Conservation (phyloP, 2,888 invertebrate species). For the Helicoverpa assulta region DNA sequence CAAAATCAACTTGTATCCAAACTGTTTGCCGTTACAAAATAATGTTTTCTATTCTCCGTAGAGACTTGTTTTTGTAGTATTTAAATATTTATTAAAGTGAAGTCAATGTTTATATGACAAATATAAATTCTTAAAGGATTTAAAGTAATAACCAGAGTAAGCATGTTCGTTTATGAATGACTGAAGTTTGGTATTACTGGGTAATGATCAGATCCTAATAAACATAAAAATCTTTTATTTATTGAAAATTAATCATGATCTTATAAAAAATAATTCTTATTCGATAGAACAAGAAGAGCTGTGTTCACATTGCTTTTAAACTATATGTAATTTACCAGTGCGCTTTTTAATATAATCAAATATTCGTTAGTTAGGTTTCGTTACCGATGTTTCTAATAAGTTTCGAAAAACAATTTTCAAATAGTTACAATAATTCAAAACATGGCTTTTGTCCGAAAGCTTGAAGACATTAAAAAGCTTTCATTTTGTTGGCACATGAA, state of each 20-base stretch:
- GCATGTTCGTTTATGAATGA: slow-evolving; percentile 30
- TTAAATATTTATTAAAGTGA: slow-evolving; percentile 59
- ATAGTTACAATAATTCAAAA: not conserved
- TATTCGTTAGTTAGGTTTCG: no score
- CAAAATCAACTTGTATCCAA: slow-evolving; percentile 68
- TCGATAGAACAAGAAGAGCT: no score
- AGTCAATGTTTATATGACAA: slow-evolving; percentile 41
- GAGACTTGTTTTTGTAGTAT: slow-evolving; percentile 61
- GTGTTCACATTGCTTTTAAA: no score
- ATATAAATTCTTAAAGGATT: slow-evolving; percentile 43
- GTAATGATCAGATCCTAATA: not conserved
- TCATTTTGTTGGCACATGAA: not conserved
- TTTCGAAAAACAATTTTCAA: no score
- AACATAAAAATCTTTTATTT: not conserved
- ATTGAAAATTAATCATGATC: no score
- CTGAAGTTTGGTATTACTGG: slow-evolving; percentile 4
- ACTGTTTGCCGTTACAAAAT: slow-evolving; percentile 58
- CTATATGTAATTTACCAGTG: no score
- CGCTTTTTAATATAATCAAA: no score
- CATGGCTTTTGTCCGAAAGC: not conserved
- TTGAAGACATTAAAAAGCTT: not conserved
- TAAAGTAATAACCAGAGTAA: slow-evolving; percentile 21
- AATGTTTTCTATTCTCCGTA: slow-evolving; percentile 49
- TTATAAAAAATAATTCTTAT: no score
- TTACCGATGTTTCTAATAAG: no score